Evolutionary conservation across 2,797 vertebrate species (phyloP), one percentile per base, ranked within the genome.

Genomic region (Hoplostethus mediterraneus): DNA sequence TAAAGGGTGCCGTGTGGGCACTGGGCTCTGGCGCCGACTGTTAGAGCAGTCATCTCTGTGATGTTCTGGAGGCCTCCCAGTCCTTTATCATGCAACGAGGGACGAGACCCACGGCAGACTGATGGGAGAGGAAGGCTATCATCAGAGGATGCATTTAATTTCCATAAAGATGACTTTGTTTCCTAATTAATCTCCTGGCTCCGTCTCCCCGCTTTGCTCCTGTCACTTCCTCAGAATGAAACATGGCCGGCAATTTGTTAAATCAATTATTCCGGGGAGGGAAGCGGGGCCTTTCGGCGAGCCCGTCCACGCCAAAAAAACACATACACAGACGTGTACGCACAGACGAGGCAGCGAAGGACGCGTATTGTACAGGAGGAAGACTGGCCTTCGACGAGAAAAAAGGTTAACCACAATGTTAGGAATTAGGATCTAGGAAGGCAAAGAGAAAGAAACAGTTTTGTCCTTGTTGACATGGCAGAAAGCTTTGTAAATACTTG

Each of bases 151-250:
- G 79, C 81, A 81, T 92, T 94, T 92, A 84, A 94, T 94, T 94
- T 94, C 90, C 92, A 93, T 92, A 90, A 94, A 93, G 87, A 92
- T 88, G 85, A 92, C 89, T 93, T 93, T 91, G 87, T 90, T 91
- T 90, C 88, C 89, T 94, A 93, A 94, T 95, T 93, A 94, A 92
- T 93, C 91, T 93, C 90, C 82, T 79, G 82, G 91, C 92, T 93
- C 86, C 76, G 49, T 90, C 91, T 91, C 88, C 81, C 84, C 60
- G 81, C 84, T 91, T 90, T 81, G 80, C 88, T 91, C 89, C 79
- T 90, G 91, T 93, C 94, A 94, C 89, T 93, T 92, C 89, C 82
- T 88, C 77, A 73, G 86, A 92, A 92, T 91, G 91, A 94, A 94
- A 94, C 92, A 93, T 87, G 85, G 88, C 82, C 67, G 79, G 90